Evolutionary conservation across 2,113 vertebrate genomes (phyloP), one percentile per base, ranked within the genome.

Genomic region (Phaetusa simplex): DNA sequence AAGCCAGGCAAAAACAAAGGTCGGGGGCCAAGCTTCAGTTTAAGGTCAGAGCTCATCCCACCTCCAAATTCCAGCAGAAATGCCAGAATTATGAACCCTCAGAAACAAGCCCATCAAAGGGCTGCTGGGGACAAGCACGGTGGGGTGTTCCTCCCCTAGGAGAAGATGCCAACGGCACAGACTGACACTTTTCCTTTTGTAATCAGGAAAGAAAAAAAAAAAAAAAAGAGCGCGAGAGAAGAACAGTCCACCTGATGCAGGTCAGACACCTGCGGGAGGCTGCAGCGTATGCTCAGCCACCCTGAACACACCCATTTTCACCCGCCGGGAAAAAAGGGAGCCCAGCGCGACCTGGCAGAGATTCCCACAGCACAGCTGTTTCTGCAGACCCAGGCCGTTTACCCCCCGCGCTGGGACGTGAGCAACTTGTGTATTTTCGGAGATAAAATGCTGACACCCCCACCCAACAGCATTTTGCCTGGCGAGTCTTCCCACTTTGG

Each of bases 401-500:
- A 34, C 6, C 17, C 42, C 59, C 42, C 32, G 6, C 20, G 9
- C 26, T 22, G 66, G 8, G 24, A 49, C 0, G 0, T 0, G 55
- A 78, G 27, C 11, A 49, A 17, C 16, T 22, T 5, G 32, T 0
- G 5, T 18, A n/a, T 70, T 59, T 77, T 32, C 40, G 14, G 49
- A 52, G 49, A 21, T 16, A 23, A 77, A 95, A 50, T 0, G 26
- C 49, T 24, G 34, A 12, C 17, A 45, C 10, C 22, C 18, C 56
- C 23, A 34, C 70, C 69, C 52, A 23, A 56, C 1, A 42, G 34
- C 38, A 64, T 21, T 47, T 88, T 65, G 12, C 53, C 71, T 8
- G 38, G 14, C 6, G 5, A 73, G 32, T 11, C 26, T 50, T 62
- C 47, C 42, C 14, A 10, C 15, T 62, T 73, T 8, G 22, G 36